Evolutionary conservation across 2,888 invertebrate species (phyloP), one percentile per base, ranked within the genome.

Genomic region (Trachelus iudaicus): DNA sequence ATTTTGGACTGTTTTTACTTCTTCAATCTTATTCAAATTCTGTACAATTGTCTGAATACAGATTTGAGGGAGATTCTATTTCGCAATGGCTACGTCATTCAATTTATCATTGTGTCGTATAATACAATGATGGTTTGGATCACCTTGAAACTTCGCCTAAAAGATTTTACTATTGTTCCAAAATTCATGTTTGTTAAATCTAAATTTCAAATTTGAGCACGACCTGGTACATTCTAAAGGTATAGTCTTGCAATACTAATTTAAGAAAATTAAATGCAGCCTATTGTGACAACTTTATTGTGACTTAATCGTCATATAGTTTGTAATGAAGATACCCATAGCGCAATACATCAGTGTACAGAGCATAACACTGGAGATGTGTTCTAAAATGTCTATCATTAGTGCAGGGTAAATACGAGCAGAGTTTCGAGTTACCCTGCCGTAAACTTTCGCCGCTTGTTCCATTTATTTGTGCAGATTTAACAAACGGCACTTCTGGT

Each of bases 401-500:
- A 56, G 23, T 56, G 23, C 23, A 23, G 23, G 23, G 23, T 56
- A 56, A 56, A 56, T 15, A 23, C 56, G 9, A 23, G 56, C 23
- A 1, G 56, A 56, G 9, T 56, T 56, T 56, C 23, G 23, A 23
- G 56, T 23, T 56, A 2, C 9, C 56, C 56, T 23, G 56, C 9
- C 9, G 9, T 56, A 56, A 56, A 56, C 23, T 56, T 56, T 23
- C 1, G 1, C 23, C 9, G 9, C 2, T 56, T 56, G 23, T 56
- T 6, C 56, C 23, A 56, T 56, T 73, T 30, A 30, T 30, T 31
- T 35, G 13, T 31, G 23, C 35, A 35, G 34, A 73, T 31, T 34
- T 34, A 31, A n/a, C 34, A 73, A n/a, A 69, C 35, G 69, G 13
- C n/a, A 73, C 77, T 76, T 77, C 31, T 34, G 69, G 15, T 35